Percentiles rank a stretch among this genome's conserved stretches.
These are phyloP conservation scores for Boulengeromyrus knoepffleri DNA, from an alignment of 2,113 vertebrate genomes.

Conservation along the genomic window DNA sequence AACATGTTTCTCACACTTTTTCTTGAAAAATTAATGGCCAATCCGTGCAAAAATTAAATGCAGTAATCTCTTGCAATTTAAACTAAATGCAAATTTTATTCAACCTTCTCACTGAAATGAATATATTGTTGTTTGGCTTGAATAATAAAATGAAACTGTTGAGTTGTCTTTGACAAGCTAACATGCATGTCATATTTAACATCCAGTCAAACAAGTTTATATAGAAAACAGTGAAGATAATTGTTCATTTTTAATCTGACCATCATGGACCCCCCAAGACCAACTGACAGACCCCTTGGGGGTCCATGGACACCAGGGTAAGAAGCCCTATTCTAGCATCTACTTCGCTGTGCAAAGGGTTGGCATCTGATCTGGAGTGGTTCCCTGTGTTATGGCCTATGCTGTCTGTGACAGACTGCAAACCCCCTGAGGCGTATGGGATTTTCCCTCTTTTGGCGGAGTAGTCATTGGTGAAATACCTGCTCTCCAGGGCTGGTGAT, in stretches of 20 bases:
- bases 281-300: background rate
- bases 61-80: background rate
- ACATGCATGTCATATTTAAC: no score
- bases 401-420: background rate
- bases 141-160: no score
- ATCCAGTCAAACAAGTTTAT: no score
- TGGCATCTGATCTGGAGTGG: background rate
- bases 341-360: background rate
- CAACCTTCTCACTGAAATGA: background rate
- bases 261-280: background rate
- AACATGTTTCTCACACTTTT: background rate
- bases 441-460: background rate
- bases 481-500: background rate
- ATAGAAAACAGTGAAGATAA: background rate
- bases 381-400: background rate
- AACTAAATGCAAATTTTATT: background rate
- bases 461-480: background rate
- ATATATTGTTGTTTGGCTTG: no score
- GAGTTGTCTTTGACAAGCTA: no score
- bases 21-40: background rate
- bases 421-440: no score
- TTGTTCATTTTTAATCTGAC: background rate
- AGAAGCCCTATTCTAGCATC: no score
- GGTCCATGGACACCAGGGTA: no score
- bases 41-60: background rate